Evolutionary conservation across 2,888 invertebrate genomes (phyloP), one percentile per base, ranked within the genome.

Genomic region (Micoletzkya japonica): DNA sequence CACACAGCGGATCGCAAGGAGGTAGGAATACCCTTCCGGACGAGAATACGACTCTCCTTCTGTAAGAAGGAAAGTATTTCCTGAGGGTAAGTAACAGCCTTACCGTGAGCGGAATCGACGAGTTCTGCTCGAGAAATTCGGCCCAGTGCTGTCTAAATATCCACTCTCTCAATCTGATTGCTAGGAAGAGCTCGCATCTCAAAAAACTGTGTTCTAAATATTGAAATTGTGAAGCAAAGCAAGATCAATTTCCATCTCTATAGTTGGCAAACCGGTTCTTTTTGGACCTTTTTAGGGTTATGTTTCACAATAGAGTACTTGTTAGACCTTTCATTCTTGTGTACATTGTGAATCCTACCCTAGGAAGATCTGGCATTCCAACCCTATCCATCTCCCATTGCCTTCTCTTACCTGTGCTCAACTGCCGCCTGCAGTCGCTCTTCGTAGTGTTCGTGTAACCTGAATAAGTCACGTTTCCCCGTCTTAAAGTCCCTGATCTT

Each of bases 1-100:
- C 89, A 89, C 30, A 89, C 86, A 49, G 86, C 85, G 32, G 85
- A 82, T 10, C 89, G 78, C 70, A 87, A 82, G 54, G 87, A 84
- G 64, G 86, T 85, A 0, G 89, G 88, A 28, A 89, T 86, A 2
- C 89, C 89, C n/a, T 80, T 84, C 2, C 88, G 85, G 64, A 87
- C 86, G 68, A 89, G 80, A 37, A 68, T 57, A 74, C 88, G 87
- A 66, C 87, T 80, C 74, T 87, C 88, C 66, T 86, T 86, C 85
- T 84, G 63, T 34, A 61, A 39, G 7, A 6, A 24, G 10, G 26
- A 20, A 2, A 1, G 28, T 28, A 30, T 30, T 30, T 30, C 54
- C 26, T 54, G 30, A 17, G 7, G 10, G 54, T 17, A 7, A 28
- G 14, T 54, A 1, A 52, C 2, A 3, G 7, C 20, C 7, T 54